Conservation (phyloP, 1,140 invertebrate species). For the Nilaparvata lugens region DNA sequence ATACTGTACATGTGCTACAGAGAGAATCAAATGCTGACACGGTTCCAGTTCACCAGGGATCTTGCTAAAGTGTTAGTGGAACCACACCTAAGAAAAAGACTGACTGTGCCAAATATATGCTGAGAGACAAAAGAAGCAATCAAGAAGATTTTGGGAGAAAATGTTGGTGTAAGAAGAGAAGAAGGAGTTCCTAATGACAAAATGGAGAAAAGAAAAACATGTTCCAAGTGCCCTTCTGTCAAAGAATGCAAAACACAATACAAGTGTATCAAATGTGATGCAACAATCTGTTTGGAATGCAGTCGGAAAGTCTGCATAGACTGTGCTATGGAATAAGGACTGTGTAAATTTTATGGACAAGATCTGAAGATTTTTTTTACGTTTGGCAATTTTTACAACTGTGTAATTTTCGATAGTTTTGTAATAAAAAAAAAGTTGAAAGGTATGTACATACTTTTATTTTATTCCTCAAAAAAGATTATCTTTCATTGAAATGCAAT, state of each 20-base stretch:
- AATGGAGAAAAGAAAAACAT: constrained; percentile 11
- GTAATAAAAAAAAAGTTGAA: no score
- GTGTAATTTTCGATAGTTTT: no score
- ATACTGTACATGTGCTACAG: constrained; percentile 5
- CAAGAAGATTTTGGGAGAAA: constrained; percentile 9
- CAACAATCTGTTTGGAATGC: constrained; percentile 6
- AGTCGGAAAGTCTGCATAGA: constrained; percentile 3
- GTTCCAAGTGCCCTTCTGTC: constrained; percentile 7
- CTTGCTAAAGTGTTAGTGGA: constrained; percentile 17
- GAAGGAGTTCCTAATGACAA: constrained; percentile 1
- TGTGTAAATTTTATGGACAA: no score
- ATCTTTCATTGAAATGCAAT: no score
- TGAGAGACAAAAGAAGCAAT: neutral
- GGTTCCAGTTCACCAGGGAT: constrained; percentile 20
- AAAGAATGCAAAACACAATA: constrained; percentile 1
- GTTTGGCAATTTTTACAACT: no score
- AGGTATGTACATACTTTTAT: no score
- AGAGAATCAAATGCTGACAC: constrained; percentile 8
- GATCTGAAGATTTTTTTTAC: no score
- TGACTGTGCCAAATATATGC: constrained; percentile 7
- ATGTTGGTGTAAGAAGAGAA: neutral
- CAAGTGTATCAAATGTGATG: constrained; percentile 1
- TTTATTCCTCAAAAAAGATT: no score
- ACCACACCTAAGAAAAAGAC: constrained; percentile 26
- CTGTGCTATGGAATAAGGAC: neutral